Evolutionary conservation across 1,140 invertebrate genomes (phyloP).

Genomic region (Pemphigus obesinymphae): DNA sequence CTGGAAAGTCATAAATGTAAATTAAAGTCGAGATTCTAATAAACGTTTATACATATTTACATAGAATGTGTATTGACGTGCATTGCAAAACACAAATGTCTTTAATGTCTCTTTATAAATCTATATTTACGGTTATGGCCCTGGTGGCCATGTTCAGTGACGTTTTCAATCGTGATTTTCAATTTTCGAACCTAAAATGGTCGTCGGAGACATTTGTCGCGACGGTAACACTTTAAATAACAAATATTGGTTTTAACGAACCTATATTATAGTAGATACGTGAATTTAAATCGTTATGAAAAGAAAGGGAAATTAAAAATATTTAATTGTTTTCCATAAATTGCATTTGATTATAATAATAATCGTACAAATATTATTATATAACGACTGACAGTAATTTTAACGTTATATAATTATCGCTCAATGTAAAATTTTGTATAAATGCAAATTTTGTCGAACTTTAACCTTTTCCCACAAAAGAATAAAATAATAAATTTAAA

Average conservation of each 20-base stretch:
- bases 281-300: neutral
- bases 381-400: neutral
- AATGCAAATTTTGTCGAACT: neutral
- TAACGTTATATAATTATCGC: neutral
- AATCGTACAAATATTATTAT: no score
- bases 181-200: slow-evolving; percentile 2
- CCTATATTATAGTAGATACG: no score
- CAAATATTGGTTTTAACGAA: neutral
- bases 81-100: neutral
- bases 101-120: slow-evolving; percentile 1
- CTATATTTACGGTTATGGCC: neutral
- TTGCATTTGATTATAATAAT: no score
- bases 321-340: no score
- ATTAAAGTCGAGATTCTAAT: neutral
- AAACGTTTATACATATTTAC: neutral
- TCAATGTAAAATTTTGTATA: neutral
- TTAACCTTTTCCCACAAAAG: neutral
- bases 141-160: neutral
- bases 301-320: neutral
- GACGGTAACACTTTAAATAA: neutral
- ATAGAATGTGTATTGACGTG: slow-evolving; percentile 9
- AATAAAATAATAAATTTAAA: neutral
- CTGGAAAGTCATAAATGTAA: no score
- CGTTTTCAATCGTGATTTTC: slow-evolving; percentile 22
- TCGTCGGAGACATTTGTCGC: neutral